Percentiles rank a stretch among this genome's conserved stretches.
phyloP scores from a whole-genome alignment of 1,140 invertebrate genomes.

The Maniola jurtina region DNA sequence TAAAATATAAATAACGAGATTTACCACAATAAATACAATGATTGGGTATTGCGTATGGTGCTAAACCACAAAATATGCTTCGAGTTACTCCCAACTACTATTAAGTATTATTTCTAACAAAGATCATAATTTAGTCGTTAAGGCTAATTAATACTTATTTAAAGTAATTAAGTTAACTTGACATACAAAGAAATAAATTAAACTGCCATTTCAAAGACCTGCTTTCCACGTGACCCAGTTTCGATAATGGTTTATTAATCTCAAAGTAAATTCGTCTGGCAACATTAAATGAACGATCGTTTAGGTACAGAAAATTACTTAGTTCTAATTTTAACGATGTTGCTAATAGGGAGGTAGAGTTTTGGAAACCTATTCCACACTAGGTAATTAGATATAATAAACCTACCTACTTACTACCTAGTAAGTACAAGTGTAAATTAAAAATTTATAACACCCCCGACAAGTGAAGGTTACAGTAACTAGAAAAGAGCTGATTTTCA shows the following conservation, averaged over 20 bases:
- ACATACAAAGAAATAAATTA: slow-evolving; percentile 8
- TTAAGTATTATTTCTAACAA: too few relatives aligned
- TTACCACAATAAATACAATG: too few relatives aligned
- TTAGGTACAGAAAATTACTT: neutral
- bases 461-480: too few relatives aligned
- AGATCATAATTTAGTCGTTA: neutral
- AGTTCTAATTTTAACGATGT: neutral
- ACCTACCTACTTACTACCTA: too few relatives aligned
- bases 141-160: neutral
- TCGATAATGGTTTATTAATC: slow-evolving; percentile 7
- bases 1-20: too few relatives aligned
- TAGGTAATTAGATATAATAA: too few relatives aligned
- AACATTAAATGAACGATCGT: neutral
- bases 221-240: slow-evolving; percentile 11
- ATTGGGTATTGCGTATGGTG: too few relatives aligned
- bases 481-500: too few relatives aligned
- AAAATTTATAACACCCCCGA: too few relatives aligned
- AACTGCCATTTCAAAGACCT: slow-evolving; percentile 14
- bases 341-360: neutral
- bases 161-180: neutral
- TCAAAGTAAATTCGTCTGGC: slow-evolving; percentile 1
- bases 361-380: neutral
- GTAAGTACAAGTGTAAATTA: too few relatives aligned
- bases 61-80: too few relatives aligned
- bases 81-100: too few relatives aligned